phyloP scores from a whole-genome alignment of 1,140 invertebrate genomes.

The Papilio xuthus region DNA sequence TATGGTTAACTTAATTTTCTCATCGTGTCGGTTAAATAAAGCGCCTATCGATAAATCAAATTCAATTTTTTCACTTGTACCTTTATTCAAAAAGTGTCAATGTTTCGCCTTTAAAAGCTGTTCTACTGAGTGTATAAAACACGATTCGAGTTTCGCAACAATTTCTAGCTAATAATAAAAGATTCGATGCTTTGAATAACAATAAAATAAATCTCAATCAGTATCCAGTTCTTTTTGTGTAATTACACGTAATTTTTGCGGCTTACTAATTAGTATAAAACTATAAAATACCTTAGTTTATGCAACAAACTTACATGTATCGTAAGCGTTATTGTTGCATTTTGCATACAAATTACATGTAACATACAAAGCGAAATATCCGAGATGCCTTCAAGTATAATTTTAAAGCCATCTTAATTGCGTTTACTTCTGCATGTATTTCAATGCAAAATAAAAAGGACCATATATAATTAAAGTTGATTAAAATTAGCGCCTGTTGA shows the following conservation, averaged over 20 bases:
- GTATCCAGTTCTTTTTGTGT: background rate
- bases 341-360: conserved; percentile 26
- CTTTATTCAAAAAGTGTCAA: conserved; percentile 16
- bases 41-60: conserved; percentile 29
- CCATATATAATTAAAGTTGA: conserved; percentile 35
- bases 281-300: conserved; percentile 26
- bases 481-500: conserved; percentile 37
- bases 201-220: background rate
- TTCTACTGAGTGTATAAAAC: background rate
- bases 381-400: conserved; percentile 36
- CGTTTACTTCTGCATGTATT: conserved; percentile 27
- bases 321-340: background rate
- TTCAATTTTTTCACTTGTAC: conserved; percentile 35
- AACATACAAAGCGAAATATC: conserved; percentile 20
- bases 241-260: background rate
- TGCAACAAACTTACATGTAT: background rate
- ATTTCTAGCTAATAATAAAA: too few species aligned
- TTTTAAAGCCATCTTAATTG: conserved; percentile 38
- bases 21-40: conserved; percentile 36
- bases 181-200: too few species aligned
- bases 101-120: background rate
- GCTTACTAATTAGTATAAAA: conserved; percentile 3
- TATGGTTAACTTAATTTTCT: conserved; percentile 39
- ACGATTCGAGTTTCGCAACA: background rate
- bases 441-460: conserved; percentile 20